phyloP scores from a whole-genome alignment of 1,140 invertebrate genomes.

The Eurosta solidaginis region DNA sequence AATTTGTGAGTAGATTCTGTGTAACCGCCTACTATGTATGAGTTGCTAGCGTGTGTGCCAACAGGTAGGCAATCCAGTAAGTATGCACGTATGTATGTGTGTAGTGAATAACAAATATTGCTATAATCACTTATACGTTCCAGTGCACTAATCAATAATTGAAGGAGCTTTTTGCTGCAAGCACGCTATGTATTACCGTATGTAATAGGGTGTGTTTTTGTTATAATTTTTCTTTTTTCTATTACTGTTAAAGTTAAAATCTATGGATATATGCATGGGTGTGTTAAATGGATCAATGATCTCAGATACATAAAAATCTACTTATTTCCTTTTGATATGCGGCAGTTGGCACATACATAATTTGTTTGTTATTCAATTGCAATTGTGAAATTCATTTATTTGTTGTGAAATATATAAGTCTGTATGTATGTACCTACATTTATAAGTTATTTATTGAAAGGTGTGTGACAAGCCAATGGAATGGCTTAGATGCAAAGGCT shows the following conservation, averaged over 20 bases:
- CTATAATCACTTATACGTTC: background rate
- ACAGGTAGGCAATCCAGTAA: background rate
- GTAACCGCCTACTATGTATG: background rate
- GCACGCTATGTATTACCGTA: background rate
- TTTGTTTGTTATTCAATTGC: background rate
- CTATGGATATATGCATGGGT: too few relatives aligned
- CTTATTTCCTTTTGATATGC: too few relatives aligned
- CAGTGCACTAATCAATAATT: background rate
- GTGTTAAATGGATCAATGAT: too few relatives aligned
- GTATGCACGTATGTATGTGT: too few relatives aligned
- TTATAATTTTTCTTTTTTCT: background rate
- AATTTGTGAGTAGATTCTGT: background rate
- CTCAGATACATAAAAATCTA: too few relatives aligned
- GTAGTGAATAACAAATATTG: background rate
- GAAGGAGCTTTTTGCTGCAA: background rate
- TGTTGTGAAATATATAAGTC: background rate
- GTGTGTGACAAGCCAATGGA: too few relatives aligned
- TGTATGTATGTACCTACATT: background rate
- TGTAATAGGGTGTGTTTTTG: too few relatives aligned
- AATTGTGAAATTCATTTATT: background rate
- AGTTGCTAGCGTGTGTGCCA: too few relatives aligned
- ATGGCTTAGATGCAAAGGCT: too few relatives aligned
- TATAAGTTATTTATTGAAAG: too few relatives aligned
- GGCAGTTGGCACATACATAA: too few relatives aligned
- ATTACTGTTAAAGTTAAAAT: background rate